Percentiles rank a stretch among this genome's conserved stretches.
phyloP scores from a whole-genome alignment of 1,140 invertebrate genomes.

The Drosophila bipectinata region DNA sequence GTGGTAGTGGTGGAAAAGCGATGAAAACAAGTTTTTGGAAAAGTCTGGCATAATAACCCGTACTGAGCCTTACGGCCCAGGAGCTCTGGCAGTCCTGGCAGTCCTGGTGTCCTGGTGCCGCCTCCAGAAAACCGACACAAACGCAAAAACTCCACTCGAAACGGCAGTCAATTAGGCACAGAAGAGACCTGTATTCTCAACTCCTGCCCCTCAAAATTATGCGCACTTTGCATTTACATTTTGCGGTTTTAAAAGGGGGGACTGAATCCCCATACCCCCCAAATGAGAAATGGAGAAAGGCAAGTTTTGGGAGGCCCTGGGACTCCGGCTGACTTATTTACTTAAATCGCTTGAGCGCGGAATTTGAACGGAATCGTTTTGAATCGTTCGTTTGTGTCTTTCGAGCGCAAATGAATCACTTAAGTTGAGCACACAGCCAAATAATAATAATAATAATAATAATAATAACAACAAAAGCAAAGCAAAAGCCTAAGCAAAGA shows the following conservation, averaged over 20 bases:
- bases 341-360: constrained; percentile 70
- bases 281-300: constrained; percentile 20
- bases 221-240: constrained; percentile 76
- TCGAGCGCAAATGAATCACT: constrained; percentile 77
- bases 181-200: constrained; percentile 46
- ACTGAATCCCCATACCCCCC: too few relatives aligned
- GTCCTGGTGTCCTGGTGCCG: too few relatives aligned
- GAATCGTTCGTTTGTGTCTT: constrained; percentile 50
- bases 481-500: background rate
- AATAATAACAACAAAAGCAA: constrained; percentile 12
- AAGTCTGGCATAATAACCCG: constrained; percentile 59
- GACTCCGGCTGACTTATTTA: constrained; percentile 67
- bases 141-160: constrained; percentile 38
- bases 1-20: constrained; percentile 5
- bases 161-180: constrained; percentile 63
- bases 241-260: constrained; percentile 55
- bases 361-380: constrained; percentile 70
- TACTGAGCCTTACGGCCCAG: background rate
- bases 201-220: constrained; percentile 53
- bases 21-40: constrained; percentile 51
- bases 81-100: too few relatives aligned
- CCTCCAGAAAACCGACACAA: background rate
- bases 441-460: constrained; percentile 39
- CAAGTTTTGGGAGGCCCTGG: constrained; percentile 21
- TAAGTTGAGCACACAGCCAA: constrained; percentile 56